These are phyloP conservation scores for Alligator mississippiensis DNA, from an alignment of 2,113 vertebrate genomes.

Conservation along the genomic window DNA sequence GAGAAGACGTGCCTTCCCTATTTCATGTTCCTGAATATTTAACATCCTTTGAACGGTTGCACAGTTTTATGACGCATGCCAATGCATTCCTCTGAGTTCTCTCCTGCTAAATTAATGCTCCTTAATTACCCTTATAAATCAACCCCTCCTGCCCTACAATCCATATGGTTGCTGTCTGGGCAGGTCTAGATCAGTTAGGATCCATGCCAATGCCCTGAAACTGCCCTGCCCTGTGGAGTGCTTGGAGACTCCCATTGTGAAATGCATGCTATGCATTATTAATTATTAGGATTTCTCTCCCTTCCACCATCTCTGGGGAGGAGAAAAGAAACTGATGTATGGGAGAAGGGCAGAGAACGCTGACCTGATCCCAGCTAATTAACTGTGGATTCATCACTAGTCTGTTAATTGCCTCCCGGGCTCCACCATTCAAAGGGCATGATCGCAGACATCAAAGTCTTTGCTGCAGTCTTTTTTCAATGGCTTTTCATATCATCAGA, in stretches of 20 bases:
- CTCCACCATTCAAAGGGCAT: background rate
- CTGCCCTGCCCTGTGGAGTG: background rate
- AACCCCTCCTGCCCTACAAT: rapidly evolving
- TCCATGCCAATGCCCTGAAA: background rate
- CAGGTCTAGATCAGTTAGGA: background rate
- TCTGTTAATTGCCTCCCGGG: background rate
- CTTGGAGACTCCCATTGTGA: background rate
- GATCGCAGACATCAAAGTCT: background rate
- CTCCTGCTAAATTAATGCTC: background rate
- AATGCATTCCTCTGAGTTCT: background rate
- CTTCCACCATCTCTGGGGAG: background rate
- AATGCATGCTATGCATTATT: background rate
- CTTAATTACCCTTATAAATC: background rate
- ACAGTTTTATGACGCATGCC: background rate
- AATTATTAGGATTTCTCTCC: background rate
- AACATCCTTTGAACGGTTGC: background rate
- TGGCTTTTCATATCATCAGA: background rate
- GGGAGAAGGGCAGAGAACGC: background rate
- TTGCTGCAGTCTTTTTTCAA: slow-evolving; percentile 2
- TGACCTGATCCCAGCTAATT: background rate
- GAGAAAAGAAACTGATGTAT: background rate
- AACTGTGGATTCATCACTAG: background rate
- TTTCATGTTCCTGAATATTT: slow-evolving; percentile 6
- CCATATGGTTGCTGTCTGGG: background rate
- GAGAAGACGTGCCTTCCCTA: background rate